Evolutionary conservation across 2,113 vertebrate species (phyloP), one percentile per base, ranked within the genome.

Genomic region (Sprattus sprattus): DNA sequence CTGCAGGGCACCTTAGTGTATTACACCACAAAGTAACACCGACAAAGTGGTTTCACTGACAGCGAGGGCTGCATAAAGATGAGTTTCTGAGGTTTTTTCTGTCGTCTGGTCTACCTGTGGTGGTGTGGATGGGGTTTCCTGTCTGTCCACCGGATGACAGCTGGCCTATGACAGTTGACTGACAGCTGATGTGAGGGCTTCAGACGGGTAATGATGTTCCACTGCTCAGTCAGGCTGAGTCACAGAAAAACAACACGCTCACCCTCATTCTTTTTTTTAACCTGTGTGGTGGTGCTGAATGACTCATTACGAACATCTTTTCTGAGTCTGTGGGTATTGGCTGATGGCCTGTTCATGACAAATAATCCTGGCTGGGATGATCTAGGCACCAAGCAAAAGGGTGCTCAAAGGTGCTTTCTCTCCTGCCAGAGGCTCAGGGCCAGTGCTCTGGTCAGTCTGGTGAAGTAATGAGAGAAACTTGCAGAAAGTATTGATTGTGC

Each of bases 261-360:
- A 25, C 25, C 67, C 10, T 39, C 2, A 32, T 6, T 28, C 28
- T 32, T 75, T 39, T 75, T 39, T 22, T 2, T 32, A 75, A 75
- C 67, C 28, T 32, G 67, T 2, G 10, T 75, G 67, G 25, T 13
- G 25, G 9, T 13, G 25, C 67, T 39, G 67, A 2, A 11, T 75
- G 67, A 75, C 67, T 75, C 67, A 75, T 75, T 39, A 75, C 10
- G 15, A 11, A 16, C 15, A 8, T 71, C 67, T 71, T 28, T 75
- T 75, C 28, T 3, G 67, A 75, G 28, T 28, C 67, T 75, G 67
- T 39, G 39, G 2, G 39, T 39, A 11, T 75, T 13, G 28, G 67
- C 67, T 75, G 67, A 75, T 75, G 67, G 25, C 60, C 60, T 67
- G n/a, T 67, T 75, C 67, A 75, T 39, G 67, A 16, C 67, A 15